Evolutionary conservation across 2,113 vertebrate genomes (phyloP).

Genomic region (Cygnus atratus): DNA sequence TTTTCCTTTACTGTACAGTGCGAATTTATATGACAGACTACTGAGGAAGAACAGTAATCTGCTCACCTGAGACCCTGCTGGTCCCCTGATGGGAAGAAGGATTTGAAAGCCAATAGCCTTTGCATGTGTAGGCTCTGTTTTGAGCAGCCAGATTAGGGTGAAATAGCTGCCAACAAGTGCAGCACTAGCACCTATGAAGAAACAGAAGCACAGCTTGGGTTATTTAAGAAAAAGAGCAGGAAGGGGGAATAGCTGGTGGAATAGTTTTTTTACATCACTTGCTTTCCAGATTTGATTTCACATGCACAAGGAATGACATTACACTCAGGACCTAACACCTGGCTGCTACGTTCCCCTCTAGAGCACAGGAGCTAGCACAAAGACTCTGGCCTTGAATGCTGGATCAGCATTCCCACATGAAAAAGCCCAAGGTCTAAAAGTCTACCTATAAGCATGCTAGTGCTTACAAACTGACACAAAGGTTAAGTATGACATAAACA

Average conservation of each 20-base stretch:
- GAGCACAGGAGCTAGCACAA: fast-evolving
- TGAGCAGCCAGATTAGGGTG: not conserved
- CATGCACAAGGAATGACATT: fast-evolving
- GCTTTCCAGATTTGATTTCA: not conserved
- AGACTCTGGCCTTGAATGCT: not conserved
- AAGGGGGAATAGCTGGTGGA: not conserved
- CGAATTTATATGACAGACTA: not conserved
- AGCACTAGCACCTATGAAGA: not conserved
- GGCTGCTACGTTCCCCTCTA: not conserved
- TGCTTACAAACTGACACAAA: not conserved
- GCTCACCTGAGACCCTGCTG: not conserved
- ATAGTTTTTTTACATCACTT: not conserved
- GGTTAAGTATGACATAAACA: not conserved
- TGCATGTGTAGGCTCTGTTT: not conserved
- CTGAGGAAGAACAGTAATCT: not conserved
- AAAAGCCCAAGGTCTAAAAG: not conserved
- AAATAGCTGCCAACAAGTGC: not conserved
- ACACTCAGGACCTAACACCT: not conserved
- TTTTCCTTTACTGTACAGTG: not conserved
- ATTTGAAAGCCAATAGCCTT: not conserved
- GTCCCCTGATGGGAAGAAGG: not conserved
- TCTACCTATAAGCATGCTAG: not conserved
- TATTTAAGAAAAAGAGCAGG: not conserved
- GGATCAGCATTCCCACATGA: not conserved
- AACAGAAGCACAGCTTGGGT: not conserved